These are phyloP conservation scores for Drosophila stalkeri DNA, from an alignment of 2,888 invertebrate species.

Conservation along the genomic window DNA sequence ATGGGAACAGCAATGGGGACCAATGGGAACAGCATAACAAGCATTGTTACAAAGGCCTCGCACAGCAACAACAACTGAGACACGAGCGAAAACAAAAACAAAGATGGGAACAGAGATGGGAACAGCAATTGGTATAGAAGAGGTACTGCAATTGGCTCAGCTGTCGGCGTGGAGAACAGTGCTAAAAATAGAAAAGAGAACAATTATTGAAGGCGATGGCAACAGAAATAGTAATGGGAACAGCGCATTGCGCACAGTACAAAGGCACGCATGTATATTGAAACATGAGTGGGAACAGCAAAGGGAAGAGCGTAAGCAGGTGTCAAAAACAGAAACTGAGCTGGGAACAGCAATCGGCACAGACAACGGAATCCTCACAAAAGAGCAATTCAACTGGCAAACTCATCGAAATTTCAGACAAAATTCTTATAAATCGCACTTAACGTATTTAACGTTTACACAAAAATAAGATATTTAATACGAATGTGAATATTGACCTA, in stretches of 20 bases:
- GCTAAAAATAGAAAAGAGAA: not conserved
- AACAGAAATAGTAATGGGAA: not conserved
- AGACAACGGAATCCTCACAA: not conserved
- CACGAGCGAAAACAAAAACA: not conserved
- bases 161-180: not conserved
- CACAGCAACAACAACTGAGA: conserved; percentile 1
- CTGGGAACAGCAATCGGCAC: not conserved
- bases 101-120: not conserved
- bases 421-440: not conserved
- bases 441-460: not conserved
- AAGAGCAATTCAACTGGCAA: not conserved
- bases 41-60: not conserved
- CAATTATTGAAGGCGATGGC: not conserved
- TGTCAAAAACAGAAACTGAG: not conserved
- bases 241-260: not conserved
- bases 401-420: not conserved
- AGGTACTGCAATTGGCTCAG: not conserved
- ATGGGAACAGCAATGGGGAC: conserved; percentile 1
- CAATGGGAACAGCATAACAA: conserved; percentile 4
- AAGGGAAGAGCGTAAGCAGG: not conserved
- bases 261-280: not conserved
- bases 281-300: not conserved
- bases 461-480: not conserved
- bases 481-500: not conserved
- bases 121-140: not conserved